Evolutionary conservation across 2,888 invertebrate species (phyloP), one percentile per base, ranked within the genome.

Genomic region (Aspidiotus destructor): DNA sequence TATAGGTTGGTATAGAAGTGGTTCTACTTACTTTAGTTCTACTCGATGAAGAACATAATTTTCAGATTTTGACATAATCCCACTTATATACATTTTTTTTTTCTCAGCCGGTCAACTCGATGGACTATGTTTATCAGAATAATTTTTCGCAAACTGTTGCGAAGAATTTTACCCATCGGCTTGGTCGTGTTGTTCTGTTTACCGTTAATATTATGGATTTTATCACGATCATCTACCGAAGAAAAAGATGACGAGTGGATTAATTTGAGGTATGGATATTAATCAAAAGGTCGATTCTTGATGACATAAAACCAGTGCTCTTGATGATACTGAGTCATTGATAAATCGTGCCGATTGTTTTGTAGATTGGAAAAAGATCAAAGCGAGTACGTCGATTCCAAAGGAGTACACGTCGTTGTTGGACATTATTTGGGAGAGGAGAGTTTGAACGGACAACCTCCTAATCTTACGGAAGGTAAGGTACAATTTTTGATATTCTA

Each of bases 401-500:
- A 81, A 75, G 89, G 88, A n/a, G 85, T 90, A 77, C 85, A 85
- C 76, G 89, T 92, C 8, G 86, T 93, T 63, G 89, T 94, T 40
- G 93, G 92, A 1, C 91, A 91, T 78, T 94, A 92, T 78, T 84
- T 92, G 74, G 93, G 92, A 61, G 88, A 89, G 75, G 84, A 85
- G 41, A 78, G 80, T 68, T 71, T 69, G 61, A 69, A 71, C 17
- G 79, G 81, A 70, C 79, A 81, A 72, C 77, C 80, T 65, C 81
- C 82, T 8, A 91, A 92, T 76, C 82, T 92, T 72, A 87, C 90
- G 70, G 82, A 85, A 80, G 89, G 89, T 87, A 79, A 75, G 68
- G 28, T 28, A 28, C 28, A 28, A 28, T 53, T 48, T 48, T 11
- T 48, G n/a, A 48, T n/a, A n/a, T n/a, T 13, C 10, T n/a, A 3